phyloP scores from a whole-genome alignment of 2,113 vertebrate species.

The Dipodomys merriami region DNA sequence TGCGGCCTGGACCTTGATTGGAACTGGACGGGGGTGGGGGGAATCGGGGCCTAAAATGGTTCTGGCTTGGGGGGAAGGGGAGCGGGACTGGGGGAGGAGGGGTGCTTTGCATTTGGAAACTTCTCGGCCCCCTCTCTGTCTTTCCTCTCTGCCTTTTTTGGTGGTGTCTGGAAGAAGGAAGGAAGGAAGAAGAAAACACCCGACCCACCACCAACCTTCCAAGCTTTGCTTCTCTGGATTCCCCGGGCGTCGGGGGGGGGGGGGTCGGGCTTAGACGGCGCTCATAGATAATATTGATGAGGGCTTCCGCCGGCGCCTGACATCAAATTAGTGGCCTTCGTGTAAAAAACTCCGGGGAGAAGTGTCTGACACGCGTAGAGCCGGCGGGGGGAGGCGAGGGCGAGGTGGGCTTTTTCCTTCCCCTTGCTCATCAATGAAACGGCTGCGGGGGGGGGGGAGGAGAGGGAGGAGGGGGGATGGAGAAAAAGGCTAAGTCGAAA shows the following conservation, averaged over 20 bases:
- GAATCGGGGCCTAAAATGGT: slow-evolving; percentile 54
- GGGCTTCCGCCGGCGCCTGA: slow-evolving; percentile 86
- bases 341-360: slow-evolving; percentile 85
- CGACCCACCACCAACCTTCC: slow-evolving; percentile 39
- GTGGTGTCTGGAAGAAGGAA: no score
- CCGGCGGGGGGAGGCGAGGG: slow-evolving; percentile 84
- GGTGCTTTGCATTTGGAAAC: slow-evolving; percentile 64
- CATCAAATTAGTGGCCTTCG: slow-evolving; percentile 91
- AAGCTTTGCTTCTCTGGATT: slow-evolving; percentile 80
- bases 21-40: background rate
- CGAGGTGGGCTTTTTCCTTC: slow-evolving; percentile 75
- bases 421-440: slow-evolving; percentile 80
- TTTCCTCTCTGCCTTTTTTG: slow-evolving; percentile 46
- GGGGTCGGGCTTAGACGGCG: slow-evolving; percentile 83
- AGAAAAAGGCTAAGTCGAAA: slow-evolving; percentile 83
- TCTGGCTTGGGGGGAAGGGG: slow-evolving; percentile 27
- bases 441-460: slow-evolving; percentile 83
- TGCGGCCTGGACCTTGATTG: background rate
- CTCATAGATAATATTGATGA: slow-evolving; percentile 92
- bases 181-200: background rate
- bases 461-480: slow-evolving; percentile 81
- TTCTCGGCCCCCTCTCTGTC: slow-evolving; percentile 45
- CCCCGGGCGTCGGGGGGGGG: slow-evolving; percentile 55
- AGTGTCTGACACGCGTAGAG: slow-evolving; percentile 87
- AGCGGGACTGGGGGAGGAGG: background rate